Evolutionary conservation across 2,113 vertebrate genomes (phyloP), one percentile per base, ranked within the genome.

Genomic region (Orthochromis malagaraziensis): DNA sequence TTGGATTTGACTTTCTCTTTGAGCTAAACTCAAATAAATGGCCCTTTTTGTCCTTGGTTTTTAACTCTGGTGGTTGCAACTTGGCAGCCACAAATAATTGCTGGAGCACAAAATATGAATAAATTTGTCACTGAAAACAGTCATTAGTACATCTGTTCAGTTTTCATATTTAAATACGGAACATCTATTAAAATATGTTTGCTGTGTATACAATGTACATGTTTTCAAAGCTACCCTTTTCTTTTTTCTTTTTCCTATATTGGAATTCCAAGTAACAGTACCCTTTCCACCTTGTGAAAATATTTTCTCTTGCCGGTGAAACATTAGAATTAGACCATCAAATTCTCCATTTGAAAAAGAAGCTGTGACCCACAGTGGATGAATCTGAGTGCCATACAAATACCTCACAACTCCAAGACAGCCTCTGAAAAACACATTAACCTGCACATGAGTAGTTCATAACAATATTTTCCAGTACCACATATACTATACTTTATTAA

Each of bases 311-410:
- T 26, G 83, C 88, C 57, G 81, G 47, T 92, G 89, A 95, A 95
- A 94, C 88, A 81, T 90, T 92, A 88, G 89, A 94, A 93, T 63
- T 93, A 92, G 95, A 95, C 94, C 94, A 95, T 95, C 92, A 94
- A 91, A 87, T 88, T 79, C 73, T 26, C 83, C 47, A 75, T 87
- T 65, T 90, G 38, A 90, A 90, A 79, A 84, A 55, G 58, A 38
- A 40, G 63, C 21, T 29, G 3, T 29, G 14, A 42, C 57, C 58
- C 90, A 82, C 19, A 77, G 70, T 81, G 90, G 73, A 82, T 17
- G 58, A 58, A 53, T 79, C 26, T 54, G 57, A 40, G 53, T 24
- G 40, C 13, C 38, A 40, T 47, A 8, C 42, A 84, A 9, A 86
- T 84, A 70, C 17, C 58, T n/a, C 11, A 19, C 33, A 87, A 40